phyloP scores from a whole-genome alignment of 2,888 invertebrate species.

The Drosophila neonasuta region DNA sequence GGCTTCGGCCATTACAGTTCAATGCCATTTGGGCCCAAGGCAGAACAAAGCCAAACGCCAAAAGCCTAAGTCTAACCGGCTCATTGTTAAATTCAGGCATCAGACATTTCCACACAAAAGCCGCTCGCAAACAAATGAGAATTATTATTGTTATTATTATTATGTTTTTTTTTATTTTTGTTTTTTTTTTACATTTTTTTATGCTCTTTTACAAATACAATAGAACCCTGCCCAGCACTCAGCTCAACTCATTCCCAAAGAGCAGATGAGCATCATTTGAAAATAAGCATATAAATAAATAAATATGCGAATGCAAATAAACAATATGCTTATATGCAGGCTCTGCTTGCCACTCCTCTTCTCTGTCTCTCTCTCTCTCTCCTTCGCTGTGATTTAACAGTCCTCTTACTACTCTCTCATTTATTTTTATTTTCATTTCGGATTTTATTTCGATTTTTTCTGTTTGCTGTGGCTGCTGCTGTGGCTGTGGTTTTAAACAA shows the following conservation, averaged over 20 bases:
- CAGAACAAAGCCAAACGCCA: constrained; percentile 35
- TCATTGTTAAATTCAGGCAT: constrained; percentile 65
- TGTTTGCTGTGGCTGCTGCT: constrained; percentile 33
- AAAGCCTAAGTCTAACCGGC: constrained; percentile 36
- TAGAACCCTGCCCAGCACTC: constrained; percentile 13
- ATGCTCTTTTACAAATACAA: constrained; percentile 31
- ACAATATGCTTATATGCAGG: constrained; percentile 24
- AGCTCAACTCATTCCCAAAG: constrained; percentile 1
- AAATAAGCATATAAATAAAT: constrained; percentile 61
- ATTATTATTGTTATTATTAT: constrained; percentile 54
- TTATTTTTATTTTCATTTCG: constrained; percentile 41
- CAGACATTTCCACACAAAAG: constrained; percentile 59
- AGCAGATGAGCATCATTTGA: constrained; percentile 44
- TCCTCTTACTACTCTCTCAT: constrained; percentile 7
- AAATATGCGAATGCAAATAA: constrained; percentile 47
- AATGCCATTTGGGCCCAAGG: constrained; percentile 57
- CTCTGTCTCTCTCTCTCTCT: too few relatives aligned
- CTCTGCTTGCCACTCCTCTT: not conserved
- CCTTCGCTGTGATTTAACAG: constrained; percentile 2
- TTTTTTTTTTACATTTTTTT: constrained; percentile 13
- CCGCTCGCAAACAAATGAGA: constrained; percentile 51
- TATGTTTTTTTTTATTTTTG: constrained; percentile 14
- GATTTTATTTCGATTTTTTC: constrained; percentile 28
- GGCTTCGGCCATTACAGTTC: constrained; percentile 60
- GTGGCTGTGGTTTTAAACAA: constrained; percentile 65